Base-by-base conservation (phyloP, 53 echinoderm and acorn worm genomes). In the Patiria pectinifera region DNA sequence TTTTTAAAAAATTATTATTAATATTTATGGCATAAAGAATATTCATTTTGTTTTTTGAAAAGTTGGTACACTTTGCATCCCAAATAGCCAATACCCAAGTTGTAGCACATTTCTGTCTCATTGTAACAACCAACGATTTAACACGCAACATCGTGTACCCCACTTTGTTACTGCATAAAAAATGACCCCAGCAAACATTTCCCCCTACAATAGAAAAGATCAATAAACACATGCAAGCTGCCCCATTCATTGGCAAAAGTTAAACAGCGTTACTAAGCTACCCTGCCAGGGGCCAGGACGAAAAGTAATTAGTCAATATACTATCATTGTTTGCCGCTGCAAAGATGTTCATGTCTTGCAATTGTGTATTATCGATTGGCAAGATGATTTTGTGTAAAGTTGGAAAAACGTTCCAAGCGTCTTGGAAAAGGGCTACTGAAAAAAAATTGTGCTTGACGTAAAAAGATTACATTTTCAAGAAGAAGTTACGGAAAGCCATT, bases 191-290 rank as follows among this genome's bases (percentile, higher is more conserved):
- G 72, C 15, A 66, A 8, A 84, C 46, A 45, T 66, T 63, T 66
- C 84, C 66, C 63, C 25, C 25, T 14, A 62, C 43, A 43, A 84
- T 63, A 13, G 6, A 44, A 15, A 44, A 86, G 71, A 86, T 86
- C 86, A 86, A 86, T 86, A 72, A 74, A 74, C 53, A 74, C 49
- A 47, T 15, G 48, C 11, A 18, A 10, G 44, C 59, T 35, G n/a
- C 49, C 82, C 82, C 9, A 71, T 58, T 49, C 8, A 71, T 72
- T 19, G 14, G 45, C 69, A 2, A 3, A 86, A 86, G 72, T 48
- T 71, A 86, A 69, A 86, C 48, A 71, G 71, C 69, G 86, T 86
- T 70, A 71, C 86, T 47, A 70, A 86, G 86, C 23, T 48, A 86
- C 86, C 21, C 46, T 44, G 48, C 86, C 15, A 43, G 9, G 15